Conservation (phyloP, 1,140 invertebrate species). For the Mactra quadrangularis region DNA sequence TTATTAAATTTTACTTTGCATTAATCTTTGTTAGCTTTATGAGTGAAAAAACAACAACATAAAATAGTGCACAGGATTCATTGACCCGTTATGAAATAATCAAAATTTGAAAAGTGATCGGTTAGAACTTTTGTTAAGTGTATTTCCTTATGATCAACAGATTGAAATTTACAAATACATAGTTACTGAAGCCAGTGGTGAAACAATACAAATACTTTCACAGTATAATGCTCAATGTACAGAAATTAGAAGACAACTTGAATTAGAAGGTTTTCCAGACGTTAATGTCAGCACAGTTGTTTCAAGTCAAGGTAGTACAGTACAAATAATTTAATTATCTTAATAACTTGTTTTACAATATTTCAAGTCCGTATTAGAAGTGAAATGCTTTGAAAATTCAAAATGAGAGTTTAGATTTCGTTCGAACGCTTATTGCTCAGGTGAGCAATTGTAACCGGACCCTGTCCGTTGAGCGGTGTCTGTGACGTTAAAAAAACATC, state of each 20-base stretch:
- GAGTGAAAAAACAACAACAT: too few species aligned
- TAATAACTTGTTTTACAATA: neutral
- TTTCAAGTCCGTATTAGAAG: neutral
- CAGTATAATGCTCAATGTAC: conserved; percentile 63
- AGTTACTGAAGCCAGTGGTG: neutral
- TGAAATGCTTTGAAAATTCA: neutral
- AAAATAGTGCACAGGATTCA: too few species aligned
- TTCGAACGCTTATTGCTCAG: neutral
- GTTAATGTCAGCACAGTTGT: conserved; percentile 57
- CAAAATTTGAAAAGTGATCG: too few species aligned
- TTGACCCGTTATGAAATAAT: too few species aligned
- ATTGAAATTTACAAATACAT: conserved; percentile 23
- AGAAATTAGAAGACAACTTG: conserved; percentile 30
- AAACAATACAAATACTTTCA: conserved; percentile 25
- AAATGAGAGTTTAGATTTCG: neutral
- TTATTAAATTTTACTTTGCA: too few species aligned
- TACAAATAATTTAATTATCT: neutral
- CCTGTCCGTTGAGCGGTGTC: too few species aligned
- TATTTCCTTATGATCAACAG: conserved; percentile 31
- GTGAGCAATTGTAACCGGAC: too few species aligned
- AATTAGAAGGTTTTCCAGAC: conserved; percentile 1
- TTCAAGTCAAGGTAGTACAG: conserved; percentile 63
- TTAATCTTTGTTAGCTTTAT: too few species aligned
- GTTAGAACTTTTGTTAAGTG: too few species aligned
- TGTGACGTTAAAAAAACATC: too few species aligned